Conservation (phyloP, 1,140 invertebrate genomes). For the Delia radicum region DNA sequence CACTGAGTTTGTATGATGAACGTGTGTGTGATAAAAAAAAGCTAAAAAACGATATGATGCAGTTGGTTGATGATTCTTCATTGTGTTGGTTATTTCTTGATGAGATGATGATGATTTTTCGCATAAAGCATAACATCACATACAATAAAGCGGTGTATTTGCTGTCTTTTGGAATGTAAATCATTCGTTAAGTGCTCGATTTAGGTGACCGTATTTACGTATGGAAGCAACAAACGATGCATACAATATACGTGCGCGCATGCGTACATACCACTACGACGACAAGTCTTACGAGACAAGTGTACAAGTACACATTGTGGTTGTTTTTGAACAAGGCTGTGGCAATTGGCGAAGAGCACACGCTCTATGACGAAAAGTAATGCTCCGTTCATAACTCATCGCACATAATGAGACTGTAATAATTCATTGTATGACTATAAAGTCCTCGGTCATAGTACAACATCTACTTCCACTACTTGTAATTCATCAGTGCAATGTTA, state of each 20-base stretch:
- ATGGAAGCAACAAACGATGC: not conserved
- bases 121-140: conserved; percentile 50
- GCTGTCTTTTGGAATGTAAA: conserved; percentile 56
- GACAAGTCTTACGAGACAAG: not conserved
- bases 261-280: not conserved
- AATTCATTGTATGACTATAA: conserved; percentile 41
- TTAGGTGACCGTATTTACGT: conserved; percentile 47
- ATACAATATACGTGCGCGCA: not conserved
- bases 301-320: not conserved
- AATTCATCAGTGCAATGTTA: conserved; percentile 24
- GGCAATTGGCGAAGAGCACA: not conserved
- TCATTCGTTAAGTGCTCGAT: conserved; percentile 56
- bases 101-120: conserved; percentile 31
- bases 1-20: not conserved
- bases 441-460: conserved; percentile 4
- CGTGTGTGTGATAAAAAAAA: not conserved
- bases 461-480: conserved; percentile 5
- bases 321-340: not conserved
- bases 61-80: conserved; percentile 3
- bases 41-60: not conserved
- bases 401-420: conserved; percentile 57
- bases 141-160: conserved; percentile 55
- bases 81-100: conserved; percentile 26
- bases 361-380: conserved; percentile 42
- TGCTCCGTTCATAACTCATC: conserved; percentile 56